phyloP scores from a whole-genome alignment of 2,888 invertebrate genomes.

The Polymixis lichenea region DNA sequence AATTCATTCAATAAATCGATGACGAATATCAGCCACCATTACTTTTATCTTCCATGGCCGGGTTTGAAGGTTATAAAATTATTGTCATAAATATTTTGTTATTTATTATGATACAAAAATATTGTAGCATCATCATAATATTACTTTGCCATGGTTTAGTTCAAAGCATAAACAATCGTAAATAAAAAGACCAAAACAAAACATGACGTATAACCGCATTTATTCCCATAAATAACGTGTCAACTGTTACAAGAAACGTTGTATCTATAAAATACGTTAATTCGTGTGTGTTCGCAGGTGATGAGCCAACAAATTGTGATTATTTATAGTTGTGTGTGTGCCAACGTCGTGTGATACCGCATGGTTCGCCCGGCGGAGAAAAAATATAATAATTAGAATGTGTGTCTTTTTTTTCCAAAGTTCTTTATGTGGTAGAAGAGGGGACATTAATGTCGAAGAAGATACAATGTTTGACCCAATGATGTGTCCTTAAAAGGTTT shows the following conservation, averaged over 20 bases:
- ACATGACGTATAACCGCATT: slow-evolving; percentile 34
- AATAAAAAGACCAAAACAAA: slow-evolving; percentile 32
- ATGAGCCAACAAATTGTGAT: slow-evolving; percentile 65
- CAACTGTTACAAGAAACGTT: slow-evolving; percentile 54
- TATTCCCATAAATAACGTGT: slow-evolving; percentile 43
- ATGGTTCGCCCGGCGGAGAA: slow-evolving; percentile 23
- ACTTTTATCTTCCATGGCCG: background rate
- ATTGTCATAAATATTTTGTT: background rate
- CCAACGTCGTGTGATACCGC: slow-evolving; percentile 58
- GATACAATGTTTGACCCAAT: background rate
- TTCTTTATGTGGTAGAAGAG: background rate
- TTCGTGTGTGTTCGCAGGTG: slow-evolving; percentile 57
- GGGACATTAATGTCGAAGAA: background rate
- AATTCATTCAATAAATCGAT: background rate
- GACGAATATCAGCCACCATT: background rate
- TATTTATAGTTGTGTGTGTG: slow-evolving; percentile 61
- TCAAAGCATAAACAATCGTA: slow-evolving; percentile 2
- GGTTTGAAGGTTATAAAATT: background rate
- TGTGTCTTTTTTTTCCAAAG: slow-evolving; percentile 14
- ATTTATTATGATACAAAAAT: background rate
- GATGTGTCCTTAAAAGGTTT: slow-evolving; percentile 8
- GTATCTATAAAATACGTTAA: slow-evolving; percentile 55
- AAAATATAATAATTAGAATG: slow-evolving; percentile 46
- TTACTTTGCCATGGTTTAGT: background rate
- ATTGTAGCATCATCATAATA: background rate